Evolutionary conservation across 1,140 invertebrate species (phyloP), one percentile per base, ranked within the genome.

Genomic region (Lordiphosa clarofinis): DNA sequence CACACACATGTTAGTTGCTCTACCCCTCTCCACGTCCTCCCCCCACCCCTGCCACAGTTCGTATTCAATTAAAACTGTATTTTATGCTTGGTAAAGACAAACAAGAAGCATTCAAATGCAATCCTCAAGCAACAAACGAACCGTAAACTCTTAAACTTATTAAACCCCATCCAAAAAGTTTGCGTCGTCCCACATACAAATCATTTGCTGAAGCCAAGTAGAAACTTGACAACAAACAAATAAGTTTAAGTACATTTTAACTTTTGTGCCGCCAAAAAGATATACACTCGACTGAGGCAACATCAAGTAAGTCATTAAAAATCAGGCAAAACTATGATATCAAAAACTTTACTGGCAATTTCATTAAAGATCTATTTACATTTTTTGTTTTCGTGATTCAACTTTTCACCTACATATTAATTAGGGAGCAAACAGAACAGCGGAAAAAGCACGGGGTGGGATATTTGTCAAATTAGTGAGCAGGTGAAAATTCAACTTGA

Each of bases 1-100:
- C 24, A 7, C 24, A 28, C 24, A 28, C 24, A 7, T 28, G 7
- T 28, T 28, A 7, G 24, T 28, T 28, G 24, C 24, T 21, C 24
- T n/a, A n/a, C n/a, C n/a, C n/a, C n/a, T n/a, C n/a, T n/a, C 24
- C 2, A 6, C 6, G 6, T 5, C 24, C 7, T 6, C 21, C 6
- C 6, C 43, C 44, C 40, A 19, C n/a, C n/a, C 31, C 57, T 49
- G 24, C 24, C 13, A 1, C 44, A 35, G 63, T 64, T 64, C 46
- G 72, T 72, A 71, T 69, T 71, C 68, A 71, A 71, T 71, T 71
- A 71, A 72, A 71, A 71, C 60, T 65, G 57, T 69, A 71, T 72
- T 65, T 72, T 15, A 72, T 58, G 56, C 59, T 53, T 40, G 43
- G 35, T 28, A 50, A 58, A 64, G 48, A 72, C 59, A 59, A 59